Base-by-base conservation (phyloP, 2,113 vertebrate genomes). In the Lepisosteus osseus region DNA sequence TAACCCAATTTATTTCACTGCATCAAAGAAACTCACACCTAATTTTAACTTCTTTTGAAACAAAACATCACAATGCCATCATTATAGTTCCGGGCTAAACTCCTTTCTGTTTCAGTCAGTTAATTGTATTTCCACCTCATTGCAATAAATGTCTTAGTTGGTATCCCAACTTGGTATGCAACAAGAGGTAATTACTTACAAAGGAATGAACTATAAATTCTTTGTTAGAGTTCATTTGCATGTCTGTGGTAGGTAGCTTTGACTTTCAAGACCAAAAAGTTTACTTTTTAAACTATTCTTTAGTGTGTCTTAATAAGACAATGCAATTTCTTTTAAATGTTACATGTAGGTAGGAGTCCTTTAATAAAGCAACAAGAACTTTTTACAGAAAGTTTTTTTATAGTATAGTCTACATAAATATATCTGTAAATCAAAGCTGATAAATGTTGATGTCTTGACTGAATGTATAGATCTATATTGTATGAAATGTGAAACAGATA, bases 41-140 rank as follows among this genome's bases (percentile, higher is more conserved):
- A 73, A 71, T 1, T 61, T 63, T 72, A 69, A 72, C 70, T 76
- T 77, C 76, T 75, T 86, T 79, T 85, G 29, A 59, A 42, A 7
- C 40, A 15, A 29, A n/a, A 47, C 15, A n/a, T 59, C 40, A 70
- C 40, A 70, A 59, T 43, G 3, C 17, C 40, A 47, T 14, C 14
- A 41, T 54, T 68, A 29, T 70, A n/a, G 68, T 70, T 70, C 68
- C 57, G 5, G 40, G 8, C 47, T 57, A 59, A 41, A 54, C 12
- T 7, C 61, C 17, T 17, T 65, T 65, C 81, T 82, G 85, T 88
- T 85, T 90, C 86, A 88, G 87, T 85, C 83, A 80, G 74, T 84
- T 87, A 90, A 89, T 88, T 86, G 83, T 84, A 85, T 85, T 89
- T 89, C 85, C 85, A 87, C 84, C 84, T 84, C 82, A 83, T 80